Percentiles rank a stretch among this genome's conserved stretches.
Conservation (phyloP, 2,113 vertebrate genomes). For the Gymnocephalus cernua region DNA sequence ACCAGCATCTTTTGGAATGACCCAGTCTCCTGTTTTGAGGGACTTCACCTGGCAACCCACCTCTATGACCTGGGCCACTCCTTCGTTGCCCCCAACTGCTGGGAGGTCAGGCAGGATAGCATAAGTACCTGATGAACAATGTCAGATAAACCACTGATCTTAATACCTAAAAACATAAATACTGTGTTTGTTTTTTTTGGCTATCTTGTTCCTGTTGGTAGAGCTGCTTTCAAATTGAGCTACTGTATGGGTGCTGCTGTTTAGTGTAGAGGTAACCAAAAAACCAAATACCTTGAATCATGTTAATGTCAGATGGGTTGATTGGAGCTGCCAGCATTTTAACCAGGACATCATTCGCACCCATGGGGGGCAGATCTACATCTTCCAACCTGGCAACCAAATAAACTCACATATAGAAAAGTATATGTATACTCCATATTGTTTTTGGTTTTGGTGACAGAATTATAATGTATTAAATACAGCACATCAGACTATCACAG, state of each 20-base stretch:
- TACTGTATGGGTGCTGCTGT: background rate
- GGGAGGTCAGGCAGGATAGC: constrained; percentile 89
- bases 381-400: constrained; percentile 85
- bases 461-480: background rate
- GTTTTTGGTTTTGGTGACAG: background rate
- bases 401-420: background rate
- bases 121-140: constrained; percentile 88
- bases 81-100: constrained; percentile 94
- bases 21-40: constrained; percentile 90
- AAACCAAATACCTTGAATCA: constrained; percentile 91
- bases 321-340: constrained; percentile 95
- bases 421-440: too few species aligned
- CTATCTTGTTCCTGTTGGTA: background rate
- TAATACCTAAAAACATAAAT: background rate
- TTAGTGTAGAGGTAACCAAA: background rate
- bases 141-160: constrained; percentile 3
- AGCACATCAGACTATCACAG: background rate
- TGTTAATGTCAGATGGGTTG: constrained; percentile 97
- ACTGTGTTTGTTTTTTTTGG: background rate
- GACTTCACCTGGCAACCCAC: constrained; percentile 85
- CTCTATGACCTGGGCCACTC: constrained; percentile 90
- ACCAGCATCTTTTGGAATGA: constrained; percentile 87
- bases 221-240: background rate
- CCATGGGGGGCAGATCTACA: constrained; percentile 79
- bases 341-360: constrained; percentile 84